Conservation (phyloP, 2,888 invertebrate genomes). For the Melinaea menophilus region DNA sequence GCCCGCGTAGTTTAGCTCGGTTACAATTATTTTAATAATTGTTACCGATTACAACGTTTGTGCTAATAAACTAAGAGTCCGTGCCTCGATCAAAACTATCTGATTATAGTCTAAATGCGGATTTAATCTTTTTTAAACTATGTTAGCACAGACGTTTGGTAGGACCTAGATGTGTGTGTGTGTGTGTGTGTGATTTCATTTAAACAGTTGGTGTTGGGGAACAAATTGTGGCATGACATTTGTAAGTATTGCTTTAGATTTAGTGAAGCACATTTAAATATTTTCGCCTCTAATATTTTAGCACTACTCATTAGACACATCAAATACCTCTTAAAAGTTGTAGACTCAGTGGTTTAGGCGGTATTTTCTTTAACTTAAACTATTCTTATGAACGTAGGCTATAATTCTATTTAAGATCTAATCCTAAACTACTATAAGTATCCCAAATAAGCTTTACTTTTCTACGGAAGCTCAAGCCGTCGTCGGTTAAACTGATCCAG, state of each 20-base stretch:
- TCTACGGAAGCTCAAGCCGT: constrained; percentile 60
- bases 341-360: constrained; percentile 44
- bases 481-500: constrained; percentile 49
- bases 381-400: constrained; percentile 76
- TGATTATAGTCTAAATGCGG: constrained; percentile 17
- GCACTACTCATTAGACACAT: constrained; percentile 28
- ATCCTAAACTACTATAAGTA: constrained; percentile 63
- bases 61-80: constrained; percentile 56
- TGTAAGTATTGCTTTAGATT: constrained; percentile 64
- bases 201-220: constrained; percentile 73
- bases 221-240: constrained; percentile 60
- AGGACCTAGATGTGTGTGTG: constrained; percentile 47
- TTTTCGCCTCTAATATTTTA: constrained; percentile 28
- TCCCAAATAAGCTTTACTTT: constrained; percentile 73
- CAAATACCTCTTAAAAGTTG: constrained; percentile 25
- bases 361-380: constrained; percentile 38
- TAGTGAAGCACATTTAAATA: constrained; percentile 34
- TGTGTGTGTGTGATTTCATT: constrained; percentile 52
- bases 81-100: constrained; percentile 35
- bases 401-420: constrained; percentile 64
- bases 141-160: constrained; percentile 63
- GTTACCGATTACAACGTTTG: constrained; percentile 58
- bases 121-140: constrained; percentile 16
- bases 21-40: constrained; percentile 52
- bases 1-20: constrained; percentile 62